Percentiles rank a stretch among this genome's conserved stretches.
Evolutionary conservation across 2,113 vertebrate species (phyloP).

Genomic region (Ceratotherium simum): DNA sequence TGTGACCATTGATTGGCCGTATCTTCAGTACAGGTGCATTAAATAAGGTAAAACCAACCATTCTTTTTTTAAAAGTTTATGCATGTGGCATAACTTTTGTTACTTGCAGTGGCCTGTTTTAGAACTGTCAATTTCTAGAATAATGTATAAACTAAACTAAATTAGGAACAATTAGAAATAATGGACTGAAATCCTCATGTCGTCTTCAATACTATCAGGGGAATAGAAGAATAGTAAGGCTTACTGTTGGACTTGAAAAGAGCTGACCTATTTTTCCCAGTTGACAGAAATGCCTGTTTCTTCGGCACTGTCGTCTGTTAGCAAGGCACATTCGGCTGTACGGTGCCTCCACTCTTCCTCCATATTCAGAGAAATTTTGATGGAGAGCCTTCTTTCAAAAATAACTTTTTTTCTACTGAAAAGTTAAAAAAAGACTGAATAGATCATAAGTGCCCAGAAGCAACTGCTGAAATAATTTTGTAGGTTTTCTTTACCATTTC

Average conservation of each 20-base stretch:
- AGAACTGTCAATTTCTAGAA: conserved; percentile 58
- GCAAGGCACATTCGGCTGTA: not conserved
- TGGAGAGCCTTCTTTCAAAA: conserved; percentile 44
- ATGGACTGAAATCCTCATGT: not conserved
- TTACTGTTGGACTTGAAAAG: conserved; percentile 32
- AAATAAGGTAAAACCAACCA: not conserved
- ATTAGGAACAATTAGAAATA: conserved; percentile 55
- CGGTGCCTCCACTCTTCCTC: not conserved
- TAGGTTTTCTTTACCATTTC: conserved; percentile 29
- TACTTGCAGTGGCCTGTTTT: not conserved
- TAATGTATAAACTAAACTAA: no score
- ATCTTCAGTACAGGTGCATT: not conserved
- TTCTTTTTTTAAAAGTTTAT: not conserved
- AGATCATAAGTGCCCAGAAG: conserved; percentile 24
- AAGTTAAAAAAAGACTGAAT: not conserved
- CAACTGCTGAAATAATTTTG: conserved; percentile 14
- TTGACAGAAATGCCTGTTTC: conserved; percentile 49
- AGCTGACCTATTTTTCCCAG: conserved; percentile 3
- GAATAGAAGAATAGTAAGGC: conserved; percentile 45
- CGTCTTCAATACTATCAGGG: not conserved
- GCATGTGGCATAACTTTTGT: conserved; percentile 16
- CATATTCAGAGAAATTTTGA: conserved; percentile 16
- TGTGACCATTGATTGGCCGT: not conserved
- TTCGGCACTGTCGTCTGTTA: not conserved
- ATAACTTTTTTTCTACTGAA: conserved; percentile 1